Base-by-base conservation (phyloP, 2,113 vertebrate genomes). In the Tragulus kanchil region DNA sequence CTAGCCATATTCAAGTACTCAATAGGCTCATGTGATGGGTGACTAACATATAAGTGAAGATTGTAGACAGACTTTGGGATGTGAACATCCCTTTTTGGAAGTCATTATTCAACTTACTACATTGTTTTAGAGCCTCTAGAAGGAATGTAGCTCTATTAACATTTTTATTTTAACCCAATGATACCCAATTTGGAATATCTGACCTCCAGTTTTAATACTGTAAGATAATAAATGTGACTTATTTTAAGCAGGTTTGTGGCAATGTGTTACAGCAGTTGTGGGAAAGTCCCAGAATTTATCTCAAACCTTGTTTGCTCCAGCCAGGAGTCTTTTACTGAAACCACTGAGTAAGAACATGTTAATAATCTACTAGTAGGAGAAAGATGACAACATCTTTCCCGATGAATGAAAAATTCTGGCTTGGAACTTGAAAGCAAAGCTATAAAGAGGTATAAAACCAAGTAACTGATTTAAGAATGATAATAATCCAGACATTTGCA, bases 221-320 rank as follows among this genome's bases (percentile, higher is more conserved):
- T 25, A 88, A 84, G 13, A 31, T n/a, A 75, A 65, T 48, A 52
- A 50, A 13, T 73, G 17, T 89, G 45, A 62, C 13, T 69, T 83
- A 69, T 84, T 77, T 61, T 78, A 79, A 85, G 36, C 25, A 77
- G 62, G 6, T 42, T 36, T n/a, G 31, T 58, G 28, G 48, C 85
- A 21, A 85, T 81, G 42, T 31, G 54, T 62, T 83, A 77, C 0
- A 67, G 52, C 8, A 45, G 10, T 19, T 23, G 45, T 48, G 31
- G n/a, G 28, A 59, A n/a, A 58, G 36, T 54, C 65, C 26, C 48
- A 11, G 23, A 21, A 50, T 56, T 81, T n/a, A 65, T 65, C 42
- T 93, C 15, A 81, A 89, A 93, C 65, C 93, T n/a, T 95, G 12
- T 67, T 85, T 75, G 31, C 6, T 89, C 36, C 19, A 85, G 17